Conservation (phyloP, 2,797 vertebrate genomes). For the Hyperoplus immaculatus region DNA sequence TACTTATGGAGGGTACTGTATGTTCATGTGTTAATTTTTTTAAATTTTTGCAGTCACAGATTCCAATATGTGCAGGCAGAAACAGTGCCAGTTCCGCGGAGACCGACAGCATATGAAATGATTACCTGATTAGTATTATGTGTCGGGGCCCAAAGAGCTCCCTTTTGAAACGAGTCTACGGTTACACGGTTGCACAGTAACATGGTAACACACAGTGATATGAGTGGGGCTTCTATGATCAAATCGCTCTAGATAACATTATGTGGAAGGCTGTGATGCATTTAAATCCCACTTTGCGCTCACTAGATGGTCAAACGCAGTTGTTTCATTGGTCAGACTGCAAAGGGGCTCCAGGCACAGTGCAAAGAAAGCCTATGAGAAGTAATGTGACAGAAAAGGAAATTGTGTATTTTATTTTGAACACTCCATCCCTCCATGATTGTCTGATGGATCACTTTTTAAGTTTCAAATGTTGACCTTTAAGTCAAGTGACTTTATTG, state of each 20-base stretch:
- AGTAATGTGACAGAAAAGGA: background rate
- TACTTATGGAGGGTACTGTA: no score
- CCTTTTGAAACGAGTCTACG: background rate
- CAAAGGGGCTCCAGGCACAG: background rate
- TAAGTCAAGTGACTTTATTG: background rate
- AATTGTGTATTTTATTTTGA: background rate
- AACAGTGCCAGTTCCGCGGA: background rate
- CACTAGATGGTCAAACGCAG: background rate
- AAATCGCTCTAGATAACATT: background rate
- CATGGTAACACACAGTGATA: background rate
- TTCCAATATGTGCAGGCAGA: no score
- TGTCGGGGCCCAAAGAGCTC: background rate
- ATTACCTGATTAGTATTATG: background rate
- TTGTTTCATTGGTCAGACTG: background rate
- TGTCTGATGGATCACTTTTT: constrained; percentile 8
- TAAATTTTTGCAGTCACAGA: background rate
- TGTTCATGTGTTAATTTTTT: no score
- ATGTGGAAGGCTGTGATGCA: background rate
- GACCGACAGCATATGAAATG: background rate
- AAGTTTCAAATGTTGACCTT: constrained; percentile 42
- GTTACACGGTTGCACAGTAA: constrained; percentile 16
- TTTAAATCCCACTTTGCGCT: constrained; percentile 8
- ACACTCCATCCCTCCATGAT: background rate
- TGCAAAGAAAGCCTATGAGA: background rate
- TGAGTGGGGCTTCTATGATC: background rate